These are phyloP conservation scores for Tipula helvola DNA, from an alignment of 2,888 invertebrate genomes.

Conservation along the genomic window DNA sequence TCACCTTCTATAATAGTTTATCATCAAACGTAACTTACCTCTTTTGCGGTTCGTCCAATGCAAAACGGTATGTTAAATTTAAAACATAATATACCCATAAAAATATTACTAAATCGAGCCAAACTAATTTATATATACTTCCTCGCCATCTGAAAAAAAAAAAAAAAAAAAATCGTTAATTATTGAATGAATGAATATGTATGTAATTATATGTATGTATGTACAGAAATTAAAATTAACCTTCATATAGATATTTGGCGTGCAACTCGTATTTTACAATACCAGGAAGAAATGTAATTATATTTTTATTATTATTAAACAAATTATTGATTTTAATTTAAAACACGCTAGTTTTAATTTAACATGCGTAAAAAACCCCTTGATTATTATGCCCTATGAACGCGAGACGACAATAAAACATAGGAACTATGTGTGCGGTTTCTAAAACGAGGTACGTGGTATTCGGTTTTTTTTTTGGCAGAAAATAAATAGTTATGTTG, in stretches of 20 bases:
- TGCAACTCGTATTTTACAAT: not conserved
- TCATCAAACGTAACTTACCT: constrained; percentile 38
- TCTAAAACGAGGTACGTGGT: not conserved
- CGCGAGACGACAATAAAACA: not conserved
- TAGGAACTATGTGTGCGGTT: not conserved
- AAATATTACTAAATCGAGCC: constrained; percentile 76
- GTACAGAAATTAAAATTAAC: not conserved
- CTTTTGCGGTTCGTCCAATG: constrained; percentile 53
- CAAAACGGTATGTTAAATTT: constrained; percentile 63
- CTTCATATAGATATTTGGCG: not conserved
- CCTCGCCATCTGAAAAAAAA: constrained; percentile 73
- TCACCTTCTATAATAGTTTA: too few species aligned
- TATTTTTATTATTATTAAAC: not conserved
- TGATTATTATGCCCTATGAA: not conserved
- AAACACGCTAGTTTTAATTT: not conserved
- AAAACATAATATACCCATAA: constrained; percentile 64
- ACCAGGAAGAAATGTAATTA: not conserved
- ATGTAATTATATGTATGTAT: not conserved
- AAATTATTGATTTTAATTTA: not conserved
- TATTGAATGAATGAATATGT: not conserved
- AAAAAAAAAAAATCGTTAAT: not conserved
- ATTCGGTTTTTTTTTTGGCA: not conserved
- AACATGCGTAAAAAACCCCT: not conserved
- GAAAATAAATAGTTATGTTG: not conserved
- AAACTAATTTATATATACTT: constrained; percentile 88